These are phyloP conservation scores for Urocynchramus pylzowi DNA, from an alignment of 2,113 vertebrate genomes.

Conservation along the genomic window DNA sequence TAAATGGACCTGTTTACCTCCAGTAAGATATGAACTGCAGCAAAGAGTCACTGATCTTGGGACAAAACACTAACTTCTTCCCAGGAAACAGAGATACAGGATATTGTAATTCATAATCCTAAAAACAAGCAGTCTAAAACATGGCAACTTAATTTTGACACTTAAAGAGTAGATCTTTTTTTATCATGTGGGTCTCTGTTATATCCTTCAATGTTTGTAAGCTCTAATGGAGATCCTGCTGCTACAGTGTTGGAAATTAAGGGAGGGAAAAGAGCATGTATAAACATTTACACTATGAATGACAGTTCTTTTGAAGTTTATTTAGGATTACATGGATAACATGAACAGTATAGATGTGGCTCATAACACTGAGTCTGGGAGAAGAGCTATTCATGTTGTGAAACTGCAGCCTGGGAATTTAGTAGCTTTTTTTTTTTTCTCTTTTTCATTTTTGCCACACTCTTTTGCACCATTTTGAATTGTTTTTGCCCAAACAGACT, in stretches of 20 bases:
- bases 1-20: neutral
- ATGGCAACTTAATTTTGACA: neutral
- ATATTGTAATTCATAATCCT: neutral
- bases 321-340: neutral
- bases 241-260: neutral
- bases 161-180: neutral
- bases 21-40: neutral
- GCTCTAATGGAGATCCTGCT: neutral
- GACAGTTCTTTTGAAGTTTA: neutral
- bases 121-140: neutral
- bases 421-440: neutral
- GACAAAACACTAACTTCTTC: neutral
- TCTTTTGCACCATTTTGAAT: neutral
- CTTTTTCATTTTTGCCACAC: neutral
- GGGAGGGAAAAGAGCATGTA: neutral
- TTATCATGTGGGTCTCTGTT: neutral
- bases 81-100: neutral
- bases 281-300: neutral
- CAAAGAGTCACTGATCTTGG: neutral
- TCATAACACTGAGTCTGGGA: neutral
- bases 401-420: neutral
- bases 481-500: neutral
- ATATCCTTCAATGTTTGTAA: neutral
- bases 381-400: neutral
- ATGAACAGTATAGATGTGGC: neutral